Conservation (phyloP, 2,113 vertebrate species). For the Mus spicilegus region DNA sequence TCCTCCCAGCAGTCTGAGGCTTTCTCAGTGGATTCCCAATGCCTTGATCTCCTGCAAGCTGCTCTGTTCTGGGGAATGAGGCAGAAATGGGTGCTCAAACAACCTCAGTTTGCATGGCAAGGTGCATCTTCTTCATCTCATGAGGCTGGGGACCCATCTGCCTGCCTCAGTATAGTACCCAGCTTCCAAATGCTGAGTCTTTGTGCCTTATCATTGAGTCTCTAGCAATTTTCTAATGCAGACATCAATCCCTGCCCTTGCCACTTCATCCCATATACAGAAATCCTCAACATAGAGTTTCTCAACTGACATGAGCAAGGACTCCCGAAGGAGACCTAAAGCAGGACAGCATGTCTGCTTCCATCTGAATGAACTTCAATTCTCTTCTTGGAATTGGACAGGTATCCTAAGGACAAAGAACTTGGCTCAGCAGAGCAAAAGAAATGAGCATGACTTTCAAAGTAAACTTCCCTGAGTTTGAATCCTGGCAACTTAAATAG, state of each 20-base stretch:
- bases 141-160: neutral
- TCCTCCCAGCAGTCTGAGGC: neutral
- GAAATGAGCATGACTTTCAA: neutral
- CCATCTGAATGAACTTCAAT: neutral
- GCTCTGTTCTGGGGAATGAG: neutral
- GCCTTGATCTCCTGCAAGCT: too few species aligned
- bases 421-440: neutral
- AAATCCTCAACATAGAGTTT: neutral
- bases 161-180: neutral
- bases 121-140: fast-evolving
- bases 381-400: neutral
- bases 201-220: neutral
- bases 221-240: neutral
- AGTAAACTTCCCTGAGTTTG: neutral
- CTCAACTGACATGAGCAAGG: fast-evolving
- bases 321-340: fast-evolving
- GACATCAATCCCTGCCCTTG: fast-evolving
- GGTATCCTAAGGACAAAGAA: neutral
- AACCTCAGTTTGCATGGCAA: neutral
- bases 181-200: neutral
- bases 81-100: fast-evolving
- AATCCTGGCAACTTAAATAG: neutral
- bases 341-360: neutral
- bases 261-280: fast-evolving
- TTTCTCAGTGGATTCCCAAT: neutral